These are phyloP conservation scores for Heteromurus nitidus DNA, from an alignment of 2,888 invertebrate genomes.

Conservation along the genomic window DNA sequence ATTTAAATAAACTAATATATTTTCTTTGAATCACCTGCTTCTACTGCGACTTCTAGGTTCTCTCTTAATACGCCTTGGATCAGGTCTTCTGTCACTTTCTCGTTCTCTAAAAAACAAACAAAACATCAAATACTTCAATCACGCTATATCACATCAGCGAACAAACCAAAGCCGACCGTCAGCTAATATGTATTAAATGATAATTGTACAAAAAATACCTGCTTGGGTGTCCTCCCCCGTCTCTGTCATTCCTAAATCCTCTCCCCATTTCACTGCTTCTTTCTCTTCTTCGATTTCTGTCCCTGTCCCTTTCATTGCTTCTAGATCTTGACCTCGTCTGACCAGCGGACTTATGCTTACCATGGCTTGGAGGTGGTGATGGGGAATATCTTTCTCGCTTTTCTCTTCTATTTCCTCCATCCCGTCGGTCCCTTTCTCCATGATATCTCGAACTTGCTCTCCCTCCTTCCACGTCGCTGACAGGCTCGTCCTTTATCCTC, in stretches of 20 bases:
- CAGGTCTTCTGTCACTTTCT: slow-evolving; percentile 29
- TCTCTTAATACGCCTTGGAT: slow-evolving; percentile 30
- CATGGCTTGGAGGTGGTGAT: slow-evolving; percentile 23
- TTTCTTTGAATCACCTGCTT: too few species aligned
- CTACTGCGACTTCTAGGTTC: slow-evolving; percentile 55
- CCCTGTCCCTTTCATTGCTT: slow-evolving; percentile 10
- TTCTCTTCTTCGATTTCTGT: slow-evolving; percentile 25
- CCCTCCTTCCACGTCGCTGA: slow-evolving; percentile 59
- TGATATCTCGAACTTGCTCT: slow-evolving; percentile 27
- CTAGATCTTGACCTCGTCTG: slow-evolving; percentile 40
- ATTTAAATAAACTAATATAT: too few species aligned
- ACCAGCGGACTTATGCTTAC: not conserved
- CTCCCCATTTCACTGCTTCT: too few species aligned
- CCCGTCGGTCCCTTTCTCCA: slow-evolving; percentile 4
- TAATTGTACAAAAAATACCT: slow-evolving; percentile 26
- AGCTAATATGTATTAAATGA: too few species aligned
- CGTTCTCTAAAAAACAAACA: slow-evolving; percentile 18
- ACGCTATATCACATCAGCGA: too few species aligned
- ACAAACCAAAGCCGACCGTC: too few species aligned
- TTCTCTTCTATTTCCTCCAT: slow-evolving; percentile 8
- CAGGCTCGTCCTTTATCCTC: slow-evolving; percentile 65
- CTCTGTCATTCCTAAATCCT: slow-evolving; percentile 9
- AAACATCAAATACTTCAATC: slow-evolving; percentile 2
- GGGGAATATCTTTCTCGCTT: slow-evolving; percentile 40
- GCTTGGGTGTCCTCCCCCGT: slow-evolving; percentile 28